Evolutionary conservation across 2,797 vertebrate genomes (phyloP), one percentile per base, ranked within the genome.

Genomic region (Poeciliopsis infans): DNA sequence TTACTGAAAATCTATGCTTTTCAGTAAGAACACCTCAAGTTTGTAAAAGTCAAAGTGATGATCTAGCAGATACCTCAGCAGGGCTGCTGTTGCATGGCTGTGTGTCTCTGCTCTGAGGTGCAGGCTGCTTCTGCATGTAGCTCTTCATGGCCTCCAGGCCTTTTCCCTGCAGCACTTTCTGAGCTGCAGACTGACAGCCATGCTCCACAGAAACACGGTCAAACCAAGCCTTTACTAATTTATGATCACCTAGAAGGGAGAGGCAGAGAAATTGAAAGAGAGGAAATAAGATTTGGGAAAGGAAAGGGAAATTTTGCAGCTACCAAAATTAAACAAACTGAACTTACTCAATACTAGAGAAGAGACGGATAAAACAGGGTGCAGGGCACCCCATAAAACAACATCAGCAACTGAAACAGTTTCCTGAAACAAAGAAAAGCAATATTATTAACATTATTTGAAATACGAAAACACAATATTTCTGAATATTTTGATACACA

Each of bases 351-450:
- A 86, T 28, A 93, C 47, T 47, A 93, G 89, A 75, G 90, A 78
- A 4, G 93, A 83, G 43, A 97, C 95, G 41, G 89, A 95, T 5
- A 98, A 91, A 83, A 98, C 33, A 0, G 97, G 97, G 72, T 94
- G 96, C 0, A 99, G 87, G 0, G 96, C 93, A 3, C 95, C 97
- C 97, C 97, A 98, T 77, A 98, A 91, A 78, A 97, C 97, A 81
- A 97, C 87, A 79, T 99, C 98, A 41, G 96, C 97, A 55, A 97
- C 90, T 12, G 97, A 95, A 74, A 96, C 75, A 0, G 83, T 84
- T 53, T 97, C 96, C 97, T 98, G 68, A 86, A 91, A 93, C 59
- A 84, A 23, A 88, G 33, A 12, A 87, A 3, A 82, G 4, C 72
- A 83, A 15, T 33, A 61, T 2, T 36, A 76, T 73, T 1, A 79